These are phyloP conservation scores for Gari tellinella DNA, from an alignment of 2,888 invertebrate genomes.

Conservation along the genomic window DNA sequence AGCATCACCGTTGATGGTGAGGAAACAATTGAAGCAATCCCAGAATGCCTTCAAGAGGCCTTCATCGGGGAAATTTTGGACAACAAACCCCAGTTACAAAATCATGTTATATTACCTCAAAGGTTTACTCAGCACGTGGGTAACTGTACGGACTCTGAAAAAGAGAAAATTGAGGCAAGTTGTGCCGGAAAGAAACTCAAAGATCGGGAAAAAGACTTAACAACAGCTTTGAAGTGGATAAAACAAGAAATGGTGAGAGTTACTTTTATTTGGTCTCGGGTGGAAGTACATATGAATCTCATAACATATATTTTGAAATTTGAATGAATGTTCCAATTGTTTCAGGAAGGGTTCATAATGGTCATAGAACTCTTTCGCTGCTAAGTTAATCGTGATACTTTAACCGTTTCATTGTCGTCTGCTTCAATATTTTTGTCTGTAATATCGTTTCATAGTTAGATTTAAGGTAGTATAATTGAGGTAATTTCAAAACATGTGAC, in stretches of 20 bases:
- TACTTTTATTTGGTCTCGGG: too few species aligned
- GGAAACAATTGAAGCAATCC: constrained; percentile 50
- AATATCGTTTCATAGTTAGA: too few species aligned
- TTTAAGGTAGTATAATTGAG: too few species aligned
- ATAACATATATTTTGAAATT: too few species aligned
- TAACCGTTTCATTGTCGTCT: too few species aligned
- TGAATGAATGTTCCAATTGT: too few species aligned
- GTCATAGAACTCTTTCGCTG: too few species aligned
- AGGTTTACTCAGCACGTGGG: constrained; percentile 53
- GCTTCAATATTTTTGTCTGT: too few species aligned
- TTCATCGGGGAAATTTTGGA: constrained; percentile 34
- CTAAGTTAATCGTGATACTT: too few species aligned
- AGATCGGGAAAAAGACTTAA: constrained; percentile 70
- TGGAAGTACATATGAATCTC: too few species aligned
- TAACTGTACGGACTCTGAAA: constrained; percentile 36
- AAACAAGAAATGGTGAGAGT: constrained; percentile 76
- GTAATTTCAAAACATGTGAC: too few species aligned
- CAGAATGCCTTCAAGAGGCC: constrained; percentile 55
- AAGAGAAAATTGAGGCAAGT: constrained; percentile 21
- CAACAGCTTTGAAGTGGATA: constrained; percentile 75
- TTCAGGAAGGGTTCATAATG: too few species aligned
- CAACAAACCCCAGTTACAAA: constrained; percentile 9
- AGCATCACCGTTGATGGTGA: constrained; percentile 54
- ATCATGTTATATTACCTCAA: constrained; percentile 57
- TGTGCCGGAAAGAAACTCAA: constrained; percentile 28